Evolutionary conservation across 2,888 invertebrate genomes (phyloP).

Genomic region (Lepidocyrtinus sp.): DNA sequence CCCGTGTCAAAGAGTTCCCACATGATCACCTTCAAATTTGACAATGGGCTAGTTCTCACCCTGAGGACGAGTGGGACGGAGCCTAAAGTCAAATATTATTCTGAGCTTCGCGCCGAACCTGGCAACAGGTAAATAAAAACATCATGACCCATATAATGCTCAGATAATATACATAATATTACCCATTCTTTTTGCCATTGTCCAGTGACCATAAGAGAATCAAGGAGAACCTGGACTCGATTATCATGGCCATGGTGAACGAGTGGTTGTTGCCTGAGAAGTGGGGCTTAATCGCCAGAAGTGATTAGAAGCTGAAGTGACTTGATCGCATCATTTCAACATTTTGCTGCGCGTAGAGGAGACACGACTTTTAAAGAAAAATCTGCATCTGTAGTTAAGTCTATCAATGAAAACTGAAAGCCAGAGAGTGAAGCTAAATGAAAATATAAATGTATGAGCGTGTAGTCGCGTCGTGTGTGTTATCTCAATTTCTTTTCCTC

Average conservation of each 20-base stretch:
- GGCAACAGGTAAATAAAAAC: constrained; percentile 79
- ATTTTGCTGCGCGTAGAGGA: too few species aligned
- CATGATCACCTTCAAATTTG: constrained; percentile 96
- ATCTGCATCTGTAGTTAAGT: too few species aligned
- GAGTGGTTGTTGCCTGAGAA: constrained; percentile 86
- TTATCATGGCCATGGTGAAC: constrained; percentile 84
- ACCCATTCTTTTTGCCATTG: too few species aligned
- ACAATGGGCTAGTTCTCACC: constrained; percentile 88
- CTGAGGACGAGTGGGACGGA: constrained; percentile 98
- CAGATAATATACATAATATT: too few species aligned
- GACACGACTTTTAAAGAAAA: too few species aligned
- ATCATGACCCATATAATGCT: too few species aligned
- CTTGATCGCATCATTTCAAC: neutral
- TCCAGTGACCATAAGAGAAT: constrained; percentile 81
- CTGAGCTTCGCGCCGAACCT: constrained; percentile 85
- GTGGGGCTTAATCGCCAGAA: constrained; percentile 77
- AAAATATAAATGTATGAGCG: too few species aligned
- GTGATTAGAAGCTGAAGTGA: constrained; percentile 21
- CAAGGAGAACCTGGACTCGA: constrained; percentile 78
- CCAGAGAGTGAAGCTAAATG: too few species aligned
- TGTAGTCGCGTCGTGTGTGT: too few species aligned
- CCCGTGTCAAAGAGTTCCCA: constrained; percentile 81
- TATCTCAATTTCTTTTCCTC: too few species aligned
- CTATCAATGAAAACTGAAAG: too few species aligned
- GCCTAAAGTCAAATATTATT: constrained; percentile 99